These are phyloP conservation scores for Folsomia manolachei DNA, from an alignment of 2,888 invertebrate genomes.

Conservation along the genomic window DNA sequence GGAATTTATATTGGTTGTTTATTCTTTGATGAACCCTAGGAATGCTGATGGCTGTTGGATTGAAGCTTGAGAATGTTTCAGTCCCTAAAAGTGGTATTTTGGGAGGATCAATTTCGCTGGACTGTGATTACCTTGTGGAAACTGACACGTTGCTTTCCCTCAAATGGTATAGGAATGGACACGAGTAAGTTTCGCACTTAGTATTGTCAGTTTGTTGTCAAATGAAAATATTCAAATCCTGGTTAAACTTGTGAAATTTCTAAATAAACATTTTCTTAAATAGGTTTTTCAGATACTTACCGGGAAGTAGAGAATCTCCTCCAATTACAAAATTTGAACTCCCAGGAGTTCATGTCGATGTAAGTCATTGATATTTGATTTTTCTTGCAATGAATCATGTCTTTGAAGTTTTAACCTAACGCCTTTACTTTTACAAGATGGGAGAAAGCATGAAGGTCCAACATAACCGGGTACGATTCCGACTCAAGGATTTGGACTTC, in stretches of 20 bases:
- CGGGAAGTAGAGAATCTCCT: constrained; percentile 7
- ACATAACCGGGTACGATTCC: constrained; percentile 2
- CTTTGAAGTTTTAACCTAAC: neutral
- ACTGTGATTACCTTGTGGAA: constrained; percentile 33
- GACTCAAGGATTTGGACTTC: constrained; percentile 23
- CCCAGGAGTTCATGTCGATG: constrained; percentile 31
- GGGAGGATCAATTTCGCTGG: constrained; percentile 28
- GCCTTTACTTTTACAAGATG: neutral
- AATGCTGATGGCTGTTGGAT: constrained; percentile 37
- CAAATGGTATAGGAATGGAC: neutral
- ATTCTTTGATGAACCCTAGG: constrained; percentile 35
- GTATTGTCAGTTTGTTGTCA: too few relatives aligned
- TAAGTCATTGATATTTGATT: neutral
- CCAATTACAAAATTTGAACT: constrained; percentile 17
- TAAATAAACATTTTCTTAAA: constrained; percentile 10
- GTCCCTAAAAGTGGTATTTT: constrained; percentile 32
- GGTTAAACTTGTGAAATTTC: neutral
- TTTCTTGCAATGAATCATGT: neutral
- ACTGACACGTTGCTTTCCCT: constrained; percentile 8
- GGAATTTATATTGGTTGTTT: constrained; percentile 44
- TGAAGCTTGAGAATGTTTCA: constrained; percentile 31
- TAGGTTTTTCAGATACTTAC: constrained; percentile 30
- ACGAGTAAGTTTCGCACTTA: too few relatives aligned
- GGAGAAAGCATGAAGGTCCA: constrained; percentile 14
- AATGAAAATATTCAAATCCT: too few relatives aligned